phyloP scores from a whole-genome alignment of 2,888 invertebrate species.

The Seira musarum region DNA sequence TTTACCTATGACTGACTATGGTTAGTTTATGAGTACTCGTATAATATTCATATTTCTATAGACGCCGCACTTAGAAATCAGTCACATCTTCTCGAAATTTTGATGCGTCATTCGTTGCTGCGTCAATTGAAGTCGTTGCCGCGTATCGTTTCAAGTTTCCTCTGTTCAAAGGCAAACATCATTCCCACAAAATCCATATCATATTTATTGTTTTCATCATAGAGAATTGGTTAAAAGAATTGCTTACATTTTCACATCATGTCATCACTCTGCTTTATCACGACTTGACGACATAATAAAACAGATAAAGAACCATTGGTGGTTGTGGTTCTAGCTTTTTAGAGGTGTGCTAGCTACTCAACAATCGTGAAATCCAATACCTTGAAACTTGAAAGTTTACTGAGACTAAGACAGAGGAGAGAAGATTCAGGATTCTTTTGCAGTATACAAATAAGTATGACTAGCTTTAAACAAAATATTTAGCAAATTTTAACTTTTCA shows the following conservation, averaged over 20 bases:
- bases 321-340: background rate
- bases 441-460: too few species aligned
- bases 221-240: background rate
- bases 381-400: constrained; percentile 35
- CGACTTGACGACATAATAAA: constrained; percentile 26
- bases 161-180: constrained; percentile 33
- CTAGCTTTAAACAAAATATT: too few species aligned
- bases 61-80: too few species aligned
- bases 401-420: background rate
- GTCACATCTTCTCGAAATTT: too few species aligned
- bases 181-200: constrained; percentile 16
- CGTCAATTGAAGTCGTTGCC: constrained; percentile 24
- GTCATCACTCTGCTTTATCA: constrained; percentile 19
- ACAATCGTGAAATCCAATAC: constrained; percentile 43
- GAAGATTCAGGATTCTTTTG: background rate
- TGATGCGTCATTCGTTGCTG: constrained; percentile 30
- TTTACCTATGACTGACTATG: background rate
- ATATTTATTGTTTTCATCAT: constrained; percentile 8
- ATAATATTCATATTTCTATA: too few species aligned
- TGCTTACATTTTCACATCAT: constrained; percentile 21
- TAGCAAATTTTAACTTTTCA: background rate
- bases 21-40: too few species aligned
- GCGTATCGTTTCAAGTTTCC: constrained; percentile 16
- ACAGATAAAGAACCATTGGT: constrained; percentile 15
- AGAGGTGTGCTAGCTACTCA: background rate